phyloP scores from a whole-genome alignment of 2,888 invertebrate genomes.

The Plemyria rubiginata region DNA sequence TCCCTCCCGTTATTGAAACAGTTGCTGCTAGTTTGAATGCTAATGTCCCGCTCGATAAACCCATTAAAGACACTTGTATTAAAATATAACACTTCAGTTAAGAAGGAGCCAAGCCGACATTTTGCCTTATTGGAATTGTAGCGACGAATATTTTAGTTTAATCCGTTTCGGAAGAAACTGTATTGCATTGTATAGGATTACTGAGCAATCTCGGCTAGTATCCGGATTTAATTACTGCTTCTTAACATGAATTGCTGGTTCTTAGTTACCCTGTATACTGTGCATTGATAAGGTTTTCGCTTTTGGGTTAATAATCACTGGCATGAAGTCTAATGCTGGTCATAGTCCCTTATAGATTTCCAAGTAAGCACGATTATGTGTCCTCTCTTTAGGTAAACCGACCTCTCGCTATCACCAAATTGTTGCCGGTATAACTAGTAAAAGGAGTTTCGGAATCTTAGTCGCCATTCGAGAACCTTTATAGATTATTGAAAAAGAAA shows the following conservation, averaged over 20 bases:
- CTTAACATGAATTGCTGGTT: not conserved
- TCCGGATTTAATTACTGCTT: not conserved
- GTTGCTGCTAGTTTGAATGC: conserved; percentile 52
- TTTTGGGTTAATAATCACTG: too few species aligned
- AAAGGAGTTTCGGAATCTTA: too few species aligned
- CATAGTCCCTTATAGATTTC: too few species aligned
- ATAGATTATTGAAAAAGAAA: too few species aligned
- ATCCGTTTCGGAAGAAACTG: conserved; percentile 28
- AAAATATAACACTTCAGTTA: conserved; percentile 48
- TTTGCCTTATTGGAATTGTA: conserved; percentile 34
- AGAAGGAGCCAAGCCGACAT: conserved; percentile 35
- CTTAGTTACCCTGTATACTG: too few species aligned
- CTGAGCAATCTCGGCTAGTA: not conserved
- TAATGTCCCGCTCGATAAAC: conserved; percentile 50
- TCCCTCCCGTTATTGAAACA: conserved; percentile 52
- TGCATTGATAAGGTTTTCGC: not conserved
- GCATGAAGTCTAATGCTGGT: too few species aligned
- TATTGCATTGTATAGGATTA: not conserved
- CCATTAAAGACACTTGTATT: conserved; percentile 49
- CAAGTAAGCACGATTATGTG: too few species aligned
- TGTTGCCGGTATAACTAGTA: too few species aligned
- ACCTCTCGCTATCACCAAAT: too few species aligned
- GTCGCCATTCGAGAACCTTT: too few species aligned
- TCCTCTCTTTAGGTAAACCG: too few species aligned
- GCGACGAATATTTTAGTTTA: conserved; percentile 35